phyloP scores from a whole-genome alignment of 2,888 invertebrate species.

The Liopterus haemorrhoidalis region DNA sequence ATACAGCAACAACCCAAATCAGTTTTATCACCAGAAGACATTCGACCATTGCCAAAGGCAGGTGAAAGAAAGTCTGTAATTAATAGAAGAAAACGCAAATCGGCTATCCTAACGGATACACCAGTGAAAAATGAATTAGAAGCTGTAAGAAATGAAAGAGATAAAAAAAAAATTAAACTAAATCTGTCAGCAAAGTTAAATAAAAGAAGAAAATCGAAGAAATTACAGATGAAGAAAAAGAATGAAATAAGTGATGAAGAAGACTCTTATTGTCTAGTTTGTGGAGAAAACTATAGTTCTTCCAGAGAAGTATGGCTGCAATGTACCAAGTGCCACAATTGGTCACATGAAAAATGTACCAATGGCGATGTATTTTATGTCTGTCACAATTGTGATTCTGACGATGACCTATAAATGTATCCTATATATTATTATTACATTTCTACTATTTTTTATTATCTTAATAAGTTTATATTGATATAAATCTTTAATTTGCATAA shows the following conservation, averaged over 20 bases:
- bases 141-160: slow-evolving; percentile 18
- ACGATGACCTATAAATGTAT: too few species aligned
- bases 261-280: slow-evolving; percentile 32
- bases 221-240: slow-evolving; percentile 30
- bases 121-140: slow-evolving; percentile 21
- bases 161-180: slow-evolving; percentile 24
- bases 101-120: slow-evolving; percentile 19
- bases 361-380: slow-evolving; percentile 22
- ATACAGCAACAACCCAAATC: too few species aligned
- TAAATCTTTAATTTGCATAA: too few species aligned
- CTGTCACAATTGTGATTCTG: slow-evolving; percentile 20
- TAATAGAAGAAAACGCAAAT: slow-evolving; percentile 20
- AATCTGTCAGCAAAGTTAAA: slow-evolving; percentile 16
- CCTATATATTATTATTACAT: too few species aligned
- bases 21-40: too few species aligned
- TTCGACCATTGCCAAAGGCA: slow-evolving; percentile 32
- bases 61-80: slow-evolving; percentile 23
- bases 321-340: slow-evolving; percentile 26
- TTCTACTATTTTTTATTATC: too few species aligned
- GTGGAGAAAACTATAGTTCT: slow-evolving; percentile 31
- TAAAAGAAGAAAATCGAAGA: slow-evolving; percentile 23
- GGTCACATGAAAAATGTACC: slow-evolving; percentile 10
- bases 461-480: too few species aligned
- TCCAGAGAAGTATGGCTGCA: slow-evolving; percentile 31
- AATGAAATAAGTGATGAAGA: slow-evolving; percentile 30